A percentile compares a stretch with the other conserved stretches of the same genome.
Conservation (phyloP, 2,113 vertebrate species). For the Laticauda laticaudata region DNA sequence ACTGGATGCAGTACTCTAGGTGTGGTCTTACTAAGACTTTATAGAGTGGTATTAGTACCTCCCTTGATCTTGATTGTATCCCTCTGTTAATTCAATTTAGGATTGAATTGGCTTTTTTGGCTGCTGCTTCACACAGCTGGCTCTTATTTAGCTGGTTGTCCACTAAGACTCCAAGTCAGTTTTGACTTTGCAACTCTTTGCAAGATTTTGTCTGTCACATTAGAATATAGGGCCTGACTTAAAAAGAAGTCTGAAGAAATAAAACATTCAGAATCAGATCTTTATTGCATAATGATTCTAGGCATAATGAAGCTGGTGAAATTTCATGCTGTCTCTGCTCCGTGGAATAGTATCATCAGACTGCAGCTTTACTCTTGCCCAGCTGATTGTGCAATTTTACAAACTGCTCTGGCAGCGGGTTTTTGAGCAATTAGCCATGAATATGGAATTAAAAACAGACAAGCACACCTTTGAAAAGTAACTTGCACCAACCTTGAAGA, state of each 20-base stretch:
- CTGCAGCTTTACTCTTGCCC: not conserved
- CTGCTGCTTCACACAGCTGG: too few relatives aligned
- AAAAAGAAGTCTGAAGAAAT: not conserved
- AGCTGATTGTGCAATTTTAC: not conserved
- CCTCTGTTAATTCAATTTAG: too few relatives aligned
- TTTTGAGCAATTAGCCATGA: not conserved
- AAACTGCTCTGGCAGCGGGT: not conserved
- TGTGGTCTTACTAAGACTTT: too few relatives aligned
- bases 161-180: not conserved
- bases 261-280: not conserved
- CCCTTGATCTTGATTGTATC: too few relatives aligned
- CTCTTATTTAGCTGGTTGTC: too few relatives aligned
- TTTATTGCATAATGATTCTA: not conserved
- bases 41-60: too few relatives aligned
- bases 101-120: too few relatives aligned
- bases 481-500: not conserved
- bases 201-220: not conserved
- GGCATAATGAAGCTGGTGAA: not conserved
- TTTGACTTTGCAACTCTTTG: not conserved
- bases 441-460: not conserved
- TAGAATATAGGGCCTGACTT: not conserved
- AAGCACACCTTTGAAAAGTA: not conserved
- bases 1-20: too few relatives aligned
- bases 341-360: not conserved
- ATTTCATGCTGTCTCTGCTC: not conserved